Conservation (phyloP, 2,113 vertebrate genomes). For the Mormoops blainvillei region DNA sequence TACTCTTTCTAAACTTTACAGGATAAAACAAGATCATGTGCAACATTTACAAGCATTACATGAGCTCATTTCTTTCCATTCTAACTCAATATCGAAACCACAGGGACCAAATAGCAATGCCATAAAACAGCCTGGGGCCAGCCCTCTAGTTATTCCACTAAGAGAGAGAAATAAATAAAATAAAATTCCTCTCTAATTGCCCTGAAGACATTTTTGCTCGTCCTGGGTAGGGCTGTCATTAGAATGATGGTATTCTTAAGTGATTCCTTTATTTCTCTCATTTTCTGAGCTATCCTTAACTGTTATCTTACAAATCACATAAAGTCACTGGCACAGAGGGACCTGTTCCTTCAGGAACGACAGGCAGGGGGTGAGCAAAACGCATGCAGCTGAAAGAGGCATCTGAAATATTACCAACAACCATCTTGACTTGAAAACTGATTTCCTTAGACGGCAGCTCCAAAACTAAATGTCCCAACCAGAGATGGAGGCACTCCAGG, state of each 20-base stretch:
- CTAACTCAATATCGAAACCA: conserved; percentile 31
- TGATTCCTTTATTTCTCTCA: conserved; percentile 50
- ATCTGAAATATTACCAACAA: conserved; percentile 54
- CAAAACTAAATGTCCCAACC: conserved; percentile 39
- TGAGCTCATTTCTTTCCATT: conserved; percentile 18
- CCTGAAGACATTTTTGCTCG: conserved; percentile 47
- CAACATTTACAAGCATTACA: conserved; percentile 46
- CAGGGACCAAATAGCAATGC: conserved; percentile 24
- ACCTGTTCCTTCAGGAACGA: conserved; percentile 14
- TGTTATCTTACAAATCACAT: conserved; percentile 37
- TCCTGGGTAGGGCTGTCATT: conserved; percentile 31
- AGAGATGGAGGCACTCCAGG: background rate
- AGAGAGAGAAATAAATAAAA: conserved; percentile 54
- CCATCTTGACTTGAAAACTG: conserved; percentile 38
- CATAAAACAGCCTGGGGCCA: conserved; percentile 47
- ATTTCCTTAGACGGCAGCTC: conserved; percentile 54
- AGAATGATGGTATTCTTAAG: conserved; percentile 47
- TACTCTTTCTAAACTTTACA: conserved; percentile 37
- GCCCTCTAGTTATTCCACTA: conserved; percentile 38
- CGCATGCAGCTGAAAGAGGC: conserved; percentile 26
- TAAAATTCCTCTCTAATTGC: conserved; percentile 46
- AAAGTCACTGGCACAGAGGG: conserved; percentile 25
- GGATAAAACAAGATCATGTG: conserved; percentile 6
- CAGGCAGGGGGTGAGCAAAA: conserved; percentile 11
- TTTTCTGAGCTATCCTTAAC: conserved; percentile 41